phyloP scores from a whole-genome alignment of 1,140 invertebrate genomes.

The Leptopilina boulardi region DNA sequence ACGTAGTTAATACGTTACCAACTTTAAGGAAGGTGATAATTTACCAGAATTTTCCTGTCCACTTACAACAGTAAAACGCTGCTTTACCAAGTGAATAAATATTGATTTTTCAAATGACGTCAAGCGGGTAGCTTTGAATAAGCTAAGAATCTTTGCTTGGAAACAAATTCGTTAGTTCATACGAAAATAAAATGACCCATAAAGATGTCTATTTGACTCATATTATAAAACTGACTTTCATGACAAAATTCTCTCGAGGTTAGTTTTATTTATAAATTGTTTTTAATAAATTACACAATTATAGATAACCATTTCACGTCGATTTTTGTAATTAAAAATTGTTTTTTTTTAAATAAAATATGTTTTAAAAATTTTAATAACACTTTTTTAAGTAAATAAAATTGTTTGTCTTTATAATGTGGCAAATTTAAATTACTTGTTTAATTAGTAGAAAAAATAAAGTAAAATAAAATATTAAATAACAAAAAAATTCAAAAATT shows the following conservation, averaged over 20 bases:
- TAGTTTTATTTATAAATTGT: background rate
- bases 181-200: constrained; percentile 17
- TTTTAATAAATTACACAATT: no score
- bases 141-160: constrained; percentile 1
- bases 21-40: background rate
- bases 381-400: no score
- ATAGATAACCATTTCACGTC: no score
- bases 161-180: constrained; percentile 13
- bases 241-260: background rate
- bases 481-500: no score
- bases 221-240: background rate
- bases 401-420: no score
- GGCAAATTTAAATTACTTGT: no score
- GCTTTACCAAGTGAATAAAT: background rate
- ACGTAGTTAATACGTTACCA: background rate
- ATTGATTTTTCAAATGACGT: constrained; percentile 14
- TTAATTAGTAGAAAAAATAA: no score
- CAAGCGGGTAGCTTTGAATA: constrained; percentile 14
- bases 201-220: background rate
- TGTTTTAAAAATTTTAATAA: no score
- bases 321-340: no score
- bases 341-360: no score
- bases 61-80: background rate
- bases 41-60: background rate
- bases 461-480: no score